phyloP scores from a whole-genome alignment of 2,888 invertebrate genomes.

The Chydorus sphaericus region DNA sequence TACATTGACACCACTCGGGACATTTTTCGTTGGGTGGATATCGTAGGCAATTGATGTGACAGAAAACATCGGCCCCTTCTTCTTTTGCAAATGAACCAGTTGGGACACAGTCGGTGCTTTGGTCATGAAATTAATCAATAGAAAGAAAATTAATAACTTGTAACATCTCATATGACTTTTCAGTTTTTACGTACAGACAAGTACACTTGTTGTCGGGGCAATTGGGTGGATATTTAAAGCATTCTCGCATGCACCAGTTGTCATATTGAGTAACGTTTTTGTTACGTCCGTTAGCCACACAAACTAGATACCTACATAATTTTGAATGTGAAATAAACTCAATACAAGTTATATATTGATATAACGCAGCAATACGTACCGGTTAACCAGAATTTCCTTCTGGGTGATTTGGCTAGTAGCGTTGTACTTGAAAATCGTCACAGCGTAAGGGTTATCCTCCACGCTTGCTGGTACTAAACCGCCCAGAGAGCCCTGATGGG shows the following conservation, averaged over 20 bases:
- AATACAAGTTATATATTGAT: too few relatives aligned
- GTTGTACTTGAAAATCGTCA: constrained; percentile 42
- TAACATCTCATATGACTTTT: background rate
- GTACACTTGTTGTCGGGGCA: constrained; percentile 59
- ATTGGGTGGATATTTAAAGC: constrained; percentile 70
- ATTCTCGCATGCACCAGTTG: constrained; percentile 72
- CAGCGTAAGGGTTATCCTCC: constrained; percentile 26
- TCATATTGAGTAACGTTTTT: constrained; percentile 57
- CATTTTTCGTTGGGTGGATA: constrained; percentile 57
- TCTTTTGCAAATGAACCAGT: constrained; percentile 56
- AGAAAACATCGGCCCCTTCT: constrained; percentile 65
- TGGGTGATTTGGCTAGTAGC: too few relatives aligned
- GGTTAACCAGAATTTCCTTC: constrained; percentile 45
- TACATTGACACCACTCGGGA: constrained; percentile 42
- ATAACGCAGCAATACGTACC: constrained; percentile 65
- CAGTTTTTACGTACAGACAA: constrained; percentile 56
- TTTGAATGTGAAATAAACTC: too few relatives aligned
- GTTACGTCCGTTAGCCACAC: constrained; percentile 42
- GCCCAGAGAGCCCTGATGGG: constrained; percentile 38
- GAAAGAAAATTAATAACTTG: background rate
- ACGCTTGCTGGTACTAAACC: background rate
- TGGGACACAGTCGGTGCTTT: constrained; percentile 64
- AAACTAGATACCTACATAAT: too few relatives aligned
- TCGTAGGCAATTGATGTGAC: constrained; percentile 71
- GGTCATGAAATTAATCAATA: constrained; percentile 22